Base-by-base conservation (phyloP, 1,140 invertebrate species). In the Alviniconcha marisindica region DNA sequence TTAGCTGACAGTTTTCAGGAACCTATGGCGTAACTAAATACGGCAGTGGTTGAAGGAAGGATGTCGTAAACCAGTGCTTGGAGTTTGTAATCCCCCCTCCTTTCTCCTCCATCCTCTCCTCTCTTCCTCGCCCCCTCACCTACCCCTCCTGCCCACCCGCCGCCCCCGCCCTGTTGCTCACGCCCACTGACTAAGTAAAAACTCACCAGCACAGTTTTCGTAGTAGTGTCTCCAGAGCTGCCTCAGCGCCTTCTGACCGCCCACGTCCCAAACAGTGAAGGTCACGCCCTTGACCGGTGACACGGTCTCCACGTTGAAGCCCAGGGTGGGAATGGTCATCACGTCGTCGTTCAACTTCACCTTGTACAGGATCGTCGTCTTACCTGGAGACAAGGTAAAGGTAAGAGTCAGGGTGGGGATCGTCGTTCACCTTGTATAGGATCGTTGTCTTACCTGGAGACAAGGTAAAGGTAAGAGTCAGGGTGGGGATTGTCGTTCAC, bases 381-480 rank as follows among this genome's bases (percentile, higher is more conserved):
- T 91, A 14, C 91, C 90, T 89, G 78, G 76, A 84, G n/a, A 66
- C 40, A 31, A 56, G 2, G 36, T 7, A 38, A 24, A 36, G 69
- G n/a, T 73, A 42, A 12, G 18, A 73, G 5, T 14, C 63, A 69
- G n/a, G 63, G n/a, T n/a, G n/a, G 12, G 33, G 63, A n/a, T n/a
- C n/a, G n/a, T n/a, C n/a, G n/a, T 99, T 99, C 93, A 99, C 95
- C 96, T 99, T 99, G 95, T 99, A 99, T 94, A 99, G 95, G 94
- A 99, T 99, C 94, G 98, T 99, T 33, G 91, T 91, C 77, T 91
- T 91, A 15, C 91, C n/a, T 89, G 77, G 74, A 84, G 24, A 63
- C 38, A 28, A 48, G 4, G 31, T 4, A 31, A n/a, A 21, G 63
- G 33, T n/a, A n/a, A n/a, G n/a, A n/a, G n/a, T n/a, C n/a, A n/a